Evolutionary conservation across 2,888 invertebrate genomes (phyloP), one percentile per base, ranked within the genome.

Genomic region (Beris chalybata): DNA sequence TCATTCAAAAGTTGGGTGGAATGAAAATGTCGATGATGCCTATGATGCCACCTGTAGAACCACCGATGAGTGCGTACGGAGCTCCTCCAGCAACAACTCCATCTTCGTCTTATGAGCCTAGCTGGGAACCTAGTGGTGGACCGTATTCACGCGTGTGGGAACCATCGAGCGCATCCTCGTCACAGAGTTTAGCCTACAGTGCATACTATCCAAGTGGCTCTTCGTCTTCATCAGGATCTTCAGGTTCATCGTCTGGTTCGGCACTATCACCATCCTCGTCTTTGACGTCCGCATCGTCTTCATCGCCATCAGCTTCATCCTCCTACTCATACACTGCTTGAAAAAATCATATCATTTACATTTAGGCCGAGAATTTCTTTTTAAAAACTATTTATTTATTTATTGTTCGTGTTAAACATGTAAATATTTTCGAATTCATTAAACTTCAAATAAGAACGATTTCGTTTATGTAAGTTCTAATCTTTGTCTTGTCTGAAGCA

Each of bases 71-170:
- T 9, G 83, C 88, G 69, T 91, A 91, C 76, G 91, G 91, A 54
- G 86, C 87, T 57, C 89, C 91, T 53, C 82, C 86, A 54, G 74
- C 82, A 43, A 84, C 88, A 67, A 82, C 84, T 38, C 87, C 90
- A 38, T 84, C 86, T 69, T 89, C 88, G 74, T 89, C 90, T 3
- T 92, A 92, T 84, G 85, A 85, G 72, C 86, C 87, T 6, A 77
- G 77, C 72, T 90, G 89, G 89, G 89, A 89, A 75, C 87, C 88
- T 4, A 82, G 85, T 74, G 86, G 88, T 58, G 91, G 91, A 7
- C 92, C 92, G 1, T 92, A 92, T 79, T 86, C 92, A 55, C 84
- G 92, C 71, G 86, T 90, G 1, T 92, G 92, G 90, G 89, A 89
- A 73, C 81, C 84, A 67, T 84, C 85, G 5, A 81, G 83, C 32